These are phyloP conservation scores for Stegostoma tigrinum DNA, from an alignment of 2,113 vertebrate species.

Conservation along the genomic window DNA sequence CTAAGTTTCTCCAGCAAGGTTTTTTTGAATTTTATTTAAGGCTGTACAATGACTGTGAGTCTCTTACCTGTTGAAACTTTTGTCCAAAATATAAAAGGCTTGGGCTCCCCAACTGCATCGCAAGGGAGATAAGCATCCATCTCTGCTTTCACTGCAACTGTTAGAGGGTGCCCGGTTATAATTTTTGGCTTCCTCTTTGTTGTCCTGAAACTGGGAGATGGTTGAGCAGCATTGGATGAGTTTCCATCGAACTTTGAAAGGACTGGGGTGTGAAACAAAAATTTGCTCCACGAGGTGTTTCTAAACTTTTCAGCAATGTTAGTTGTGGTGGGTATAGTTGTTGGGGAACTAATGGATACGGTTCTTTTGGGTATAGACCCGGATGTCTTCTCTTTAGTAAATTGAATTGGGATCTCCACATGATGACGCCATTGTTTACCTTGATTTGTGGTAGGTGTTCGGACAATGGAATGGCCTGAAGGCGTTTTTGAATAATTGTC, in stretches of 20 bases:
- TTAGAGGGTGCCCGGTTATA: slow-evolving; percentile 48
- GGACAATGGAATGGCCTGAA: slow-evolving; percentile 44
- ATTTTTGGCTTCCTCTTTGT: slow-evolving; percentile 62
- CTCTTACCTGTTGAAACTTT: slow-evolving; percentile 75
- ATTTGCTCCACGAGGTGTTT: slow-evolving; percentile 40
- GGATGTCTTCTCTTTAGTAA: slow-evolving; percentile 43
- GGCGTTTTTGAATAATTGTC: slow-evolving; percentile 47
- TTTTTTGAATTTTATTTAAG: neutral
- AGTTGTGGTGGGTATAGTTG: slow-evolving; percentile 39
- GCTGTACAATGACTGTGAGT: neutral
- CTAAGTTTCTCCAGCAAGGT: too few species aligned
- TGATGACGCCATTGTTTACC: slow-evolving; percentile 44
- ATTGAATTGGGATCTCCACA: slow-evolving; percentile 45
- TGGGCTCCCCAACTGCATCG: slow-evolving; percentile 65
- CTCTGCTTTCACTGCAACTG: slow-evolving; percentile 62
- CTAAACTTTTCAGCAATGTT: slow-evolving; percentile 39
- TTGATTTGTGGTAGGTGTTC: slow-evolving; percentile 40
- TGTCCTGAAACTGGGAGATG: slow-evolving; percentile 46
- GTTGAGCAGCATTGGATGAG: slow-evolving; percentile 40
- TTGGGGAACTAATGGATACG: accelerated
- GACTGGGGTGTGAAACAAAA: slow-evolving; percentile 37
- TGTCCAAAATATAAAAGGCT: slow-evolving; percentile 76
- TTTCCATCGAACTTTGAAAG: slow-evolving; percentile 43
- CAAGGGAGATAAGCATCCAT: slow-evolving; percentile 70
- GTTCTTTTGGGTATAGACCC: slow-evolving; percentile 35